Conservation (phyloP, 2,888 invertebrate genomes). For the Chrysodeixis includens region DNA sequence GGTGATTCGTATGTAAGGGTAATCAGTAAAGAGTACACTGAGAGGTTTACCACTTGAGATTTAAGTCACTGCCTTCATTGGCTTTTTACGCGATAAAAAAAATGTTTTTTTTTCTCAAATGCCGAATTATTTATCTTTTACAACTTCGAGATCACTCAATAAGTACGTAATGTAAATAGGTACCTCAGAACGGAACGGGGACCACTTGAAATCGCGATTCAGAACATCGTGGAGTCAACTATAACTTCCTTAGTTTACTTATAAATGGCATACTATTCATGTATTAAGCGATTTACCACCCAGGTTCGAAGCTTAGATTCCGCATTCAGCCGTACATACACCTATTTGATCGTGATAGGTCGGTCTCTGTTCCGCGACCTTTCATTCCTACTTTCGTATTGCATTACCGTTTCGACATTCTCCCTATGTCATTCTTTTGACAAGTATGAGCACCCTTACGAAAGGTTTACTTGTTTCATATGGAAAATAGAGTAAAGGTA, state of each 20-base stretch:
- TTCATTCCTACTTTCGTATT: conserved; percentile 52
- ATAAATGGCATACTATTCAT: conserved; percentile 12
- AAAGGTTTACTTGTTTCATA: not conserved
- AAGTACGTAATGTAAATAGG: too few relatives aligned
- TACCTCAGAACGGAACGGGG: too few relatives aligned
- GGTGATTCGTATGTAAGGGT: too few relatives aligned
- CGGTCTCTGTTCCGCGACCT: conserved; percentile 45
- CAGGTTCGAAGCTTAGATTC: conserved; percentile 26
- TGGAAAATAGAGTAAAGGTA: too few relatives aligned
- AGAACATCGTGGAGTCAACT: not conserved
- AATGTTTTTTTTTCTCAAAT: too few relatives aligned
- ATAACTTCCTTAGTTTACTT: not conserved
- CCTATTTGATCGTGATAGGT: conserved; percentile 53
- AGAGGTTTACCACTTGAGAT: too few relatives aligned
- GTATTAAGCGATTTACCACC: conserved; percentile 30
- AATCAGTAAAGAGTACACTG: too few relatives aligned
- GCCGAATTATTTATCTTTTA: too few relatives aligned
- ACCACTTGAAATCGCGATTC: not conserved
- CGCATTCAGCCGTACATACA: conserved; percentile 34
- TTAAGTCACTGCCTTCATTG: too few relatives aligned
- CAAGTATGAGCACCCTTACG: conserved; percentile 13
- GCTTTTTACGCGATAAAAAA: too few relatives aligned
- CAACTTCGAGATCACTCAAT: too few relatives aligned
- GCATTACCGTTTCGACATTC: conserved; percentile 43
- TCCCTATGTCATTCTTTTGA: conserved; percentile 30